Conservation (phyloP, 92 coral and sea anemone genomes). For the Porites rus region DNA sequence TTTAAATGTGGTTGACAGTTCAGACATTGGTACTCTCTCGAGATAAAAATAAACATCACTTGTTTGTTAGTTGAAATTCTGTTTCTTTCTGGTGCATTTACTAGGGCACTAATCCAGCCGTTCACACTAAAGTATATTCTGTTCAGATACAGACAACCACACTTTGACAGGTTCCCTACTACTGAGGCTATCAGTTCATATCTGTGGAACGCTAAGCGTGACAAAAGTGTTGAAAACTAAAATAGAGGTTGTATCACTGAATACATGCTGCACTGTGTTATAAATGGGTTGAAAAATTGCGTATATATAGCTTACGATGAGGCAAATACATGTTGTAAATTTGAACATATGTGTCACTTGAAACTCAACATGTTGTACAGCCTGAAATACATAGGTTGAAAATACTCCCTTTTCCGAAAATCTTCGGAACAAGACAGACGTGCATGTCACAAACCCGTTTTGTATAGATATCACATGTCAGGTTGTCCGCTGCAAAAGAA, state of each 20-base stretch:
- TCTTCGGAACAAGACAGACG: conserved; percentile 10
- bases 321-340: no score
- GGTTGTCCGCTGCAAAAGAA: not conserved
- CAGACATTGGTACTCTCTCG: no score
- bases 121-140: no score
- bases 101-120: no score
- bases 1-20: no score
- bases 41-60: no score
- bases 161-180: no score
- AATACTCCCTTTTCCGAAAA: conserved; percentile 11
- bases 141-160: no score
- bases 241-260: conserved; percentile 22
- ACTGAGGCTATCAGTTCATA: no score
- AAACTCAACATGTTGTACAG: not conserved
- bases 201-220: not conserved
- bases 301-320: no score
- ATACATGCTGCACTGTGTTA: conserved; percentile 15
- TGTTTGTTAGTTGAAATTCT: no score
- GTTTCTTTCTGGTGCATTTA: no score
- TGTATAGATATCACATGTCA: not conserved
- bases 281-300: not conserved
- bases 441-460: not conserved
- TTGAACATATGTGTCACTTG: not conserved
- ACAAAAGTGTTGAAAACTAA: conserved; percentile 18
- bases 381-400: conserved; percentile 16